Evolutionary conservation across 1,140 invertebrate species (phyloP), one percentile per base, ranked within the genome.

Genomic region (Chlorops oryzae): DNA sequence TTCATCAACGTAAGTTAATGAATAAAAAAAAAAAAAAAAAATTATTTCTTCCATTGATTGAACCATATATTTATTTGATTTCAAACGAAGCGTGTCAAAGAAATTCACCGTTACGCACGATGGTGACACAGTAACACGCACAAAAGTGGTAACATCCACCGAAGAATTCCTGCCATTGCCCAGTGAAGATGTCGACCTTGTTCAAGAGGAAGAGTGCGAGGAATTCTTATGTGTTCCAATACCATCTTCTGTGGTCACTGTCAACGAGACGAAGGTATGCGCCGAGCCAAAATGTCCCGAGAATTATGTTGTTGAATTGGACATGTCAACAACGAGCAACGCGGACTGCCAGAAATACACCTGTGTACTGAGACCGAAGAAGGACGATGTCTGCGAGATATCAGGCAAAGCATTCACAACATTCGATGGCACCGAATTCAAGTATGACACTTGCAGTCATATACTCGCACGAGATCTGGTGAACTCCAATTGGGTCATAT

Each of bases 361-460:
- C 3, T 88, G 86, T 55, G 73, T 78, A 15, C 79, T 80, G 2
- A 75, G 79, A 2, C 74, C 77, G 2, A 74, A 78, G 13, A 76
- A 77, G 3, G 81, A 84, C 45, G 78, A 76, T 18, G 73, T 80
- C 38, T 91, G 89, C 61, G 83, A 85, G 54, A 70, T 90, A 2
- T 86, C 82, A 15, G 84, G 85, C 4, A 79, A 82, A 47, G 83
- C 81, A 3, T 83, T 91, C 57, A 82, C 77, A 45, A 90, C 87
- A 0, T 91, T 91, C 55, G 88, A 91, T 68, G 81, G 81, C 6
- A 76, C 80, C 1, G 80, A 87, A 41, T 86, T 80, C 47, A 86
- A 87, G 57, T 87, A 87, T 54, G 86, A 89, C 51, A 77, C 87
- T 12, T 92, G 88, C 63, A 81, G 86, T 72, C 87, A 91, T 65